Evolutionary conservation across 2,797 vertebrate species (phyloP), one percentile per base, ranked within the genome.

Genomic region (Fringilla coelebs): DNA sequence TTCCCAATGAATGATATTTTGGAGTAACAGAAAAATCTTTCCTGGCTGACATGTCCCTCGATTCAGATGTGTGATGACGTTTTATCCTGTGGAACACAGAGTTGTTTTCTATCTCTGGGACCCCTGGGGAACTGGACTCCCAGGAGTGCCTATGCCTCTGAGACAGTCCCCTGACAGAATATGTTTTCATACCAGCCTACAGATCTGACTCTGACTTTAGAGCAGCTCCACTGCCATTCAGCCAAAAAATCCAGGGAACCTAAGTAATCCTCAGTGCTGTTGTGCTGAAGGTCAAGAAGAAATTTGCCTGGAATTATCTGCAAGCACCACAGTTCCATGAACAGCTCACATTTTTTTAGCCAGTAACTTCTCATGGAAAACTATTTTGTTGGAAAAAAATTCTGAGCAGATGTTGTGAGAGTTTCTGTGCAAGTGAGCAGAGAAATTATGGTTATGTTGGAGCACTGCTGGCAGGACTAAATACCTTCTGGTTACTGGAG

Each of bases 401-500:
- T 83, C 34, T 31, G 46, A 86, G 63, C 66, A 31, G 52, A 26
- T 40, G 51, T 71, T 45, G 60, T 1, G 0, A 66, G 54, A 49
- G 7, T 62, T 90, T 82, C n/a, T 77, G 28, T 66, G 61, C 41
- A 74, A 72, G 54, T 17, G 28, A 91, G 43, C 38, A 83, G 78
- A 78, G 75, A 88, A 94, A 72, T 63, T 17, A 72, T 90, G 72
- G 43, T 68, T 68, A 14, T 66, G 43, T 54, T 85, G 54, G 62
- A 80, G 40, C n/a, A 28, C 43, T 70, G 62, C 66, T 81, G 85
- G 85, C 79, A 83, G 70, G 67, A 41, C 45, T 89, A n/a, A 88
- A 76, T 83, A 85, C 79, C 46, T 89, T 81, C 70, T 89, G 62
- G 40, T 91, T 93, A n/a, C n/a, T 78, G 72, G 14, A 86, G 73